Evolutionary conservation across 2,888 invertebrate species (phyloP).

Genomic region (Ophonus ardosiacus): DNA sequence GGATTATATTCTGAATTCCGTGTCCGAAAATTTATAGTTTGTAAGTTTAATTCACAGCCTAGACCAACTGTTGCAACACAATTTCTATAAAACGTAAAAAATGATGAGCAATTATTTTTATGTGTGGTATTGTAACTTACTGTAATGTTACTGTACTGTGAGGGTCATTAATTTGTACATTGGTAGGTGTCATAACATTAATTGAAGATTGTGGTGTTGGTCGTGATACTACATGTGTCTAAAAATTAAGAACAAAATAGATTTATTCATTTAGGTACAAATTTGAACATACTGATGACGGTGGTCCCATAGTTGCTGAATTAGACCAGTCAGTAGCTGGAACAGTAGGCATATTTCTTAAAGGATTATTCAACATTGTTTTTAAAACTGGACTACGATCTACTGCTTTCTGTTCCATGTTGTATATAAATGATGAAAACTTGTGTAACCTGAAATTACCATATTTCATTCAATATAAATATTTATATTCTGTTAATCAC

Average conservation of each 20-base stretch:
- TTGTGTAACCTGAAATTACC: neutral
- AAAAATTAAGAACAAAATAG: slow-evolving; percentile 70
- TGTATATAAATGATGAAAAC: neutral
- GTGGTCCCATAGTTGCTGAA: slow-evolving; percentile 65
- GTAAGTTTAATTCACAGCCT: slow-evolving; percentile 84
- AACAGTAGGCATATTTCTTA: slow-evolving; percentile 73
- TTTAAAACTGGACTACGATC: slow-evolving; percentile 72
- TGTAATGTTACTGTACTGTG: slow-evolving; percentile 77
- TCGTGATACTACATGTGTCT: slow-evolving; percentile 32
- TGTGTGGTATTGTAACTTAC: slow-evolving; percentile 68
- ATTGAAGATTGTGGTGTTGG: slow-evolving; percentile 65
- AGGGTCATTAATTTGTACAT: slow-evolving; percentile 75
- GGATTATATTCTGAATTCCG: slow-evolving; percentile 92
- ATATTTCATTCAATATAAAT: neutral
- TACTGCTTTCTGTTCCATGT: slow-evolving; percentile 67
- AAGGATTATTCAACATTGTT: slow-evolving; percentile 74
- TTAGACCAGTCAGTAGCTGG: slow-evolving; percentile 74
- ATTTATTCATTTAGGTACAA: neutral
- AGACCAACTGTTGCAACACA: slow-evolving; percentile 89
- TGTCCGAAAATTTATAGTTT: slow-evolving; percentile 87
- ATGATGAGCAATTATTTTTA: neutral
- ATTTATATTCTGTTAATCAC: neutral
- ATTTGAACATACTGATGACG: slow-evolving; percentile 55
- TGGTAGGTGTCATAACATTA: slow-evolving; percentile 50
- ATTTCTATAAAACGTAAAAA: slow-evolving; percentile 79